Percentiles rank a stretch among this genome's conserved stretches.
Evolutionary conservation across 2,113 vertebrate species (phyloP).

Genomic region (Spea multiplicata): DNA sequence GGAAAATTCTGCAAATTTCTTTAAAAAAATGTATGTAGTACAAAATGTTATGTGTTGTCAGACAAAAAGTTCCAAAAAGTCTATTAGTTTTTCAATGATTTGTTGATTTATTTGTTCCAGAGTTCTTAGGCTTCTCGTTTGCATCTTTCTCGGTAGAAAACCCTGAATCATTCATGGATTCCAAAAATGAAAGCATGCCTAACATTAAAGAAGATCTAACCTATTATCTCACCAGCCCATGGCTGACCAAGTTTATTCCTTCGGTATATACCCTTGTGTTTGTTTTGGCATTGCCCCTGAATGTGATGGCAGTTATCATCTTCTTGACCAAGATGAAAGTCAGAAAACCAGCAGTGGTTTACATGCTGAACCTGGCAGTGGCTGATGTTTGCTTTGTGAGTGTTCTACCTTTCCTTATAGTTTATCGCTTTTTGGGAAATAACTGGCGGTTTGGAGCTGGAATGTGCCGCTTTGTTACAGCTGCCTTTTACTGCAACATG

Average conservation of each 20-base stretch:
- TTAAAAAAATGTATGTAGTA: too few species aligned
- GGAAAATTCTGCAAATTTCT: too few species aligned
- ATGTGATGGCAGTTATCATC: slow-evolving; percentile 73
- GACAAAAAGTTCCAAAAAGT: too few species aligned
- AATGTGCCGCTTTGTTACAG: slow-evolving; percentile 79
- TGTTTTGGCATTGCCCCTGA: slow-evolving; percentile 80
- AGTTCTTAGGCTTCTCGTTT: too few species aligned
- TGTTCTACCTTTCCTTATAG: slow-evolving; percentile 83
- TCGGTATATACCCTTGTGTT: slow-evolving; percentile 77
- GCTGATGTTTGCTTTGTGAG: slow-evolving; percentile 84
- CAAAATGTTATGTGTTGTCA: too few species aligned
- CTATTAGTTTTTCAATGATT: too few species aligned
- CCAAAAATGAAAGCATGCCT: too few species aligned
- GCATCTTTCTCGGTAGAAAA: too few species aligned
- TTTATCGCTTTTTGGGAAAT: slow-evolving; percentile 84
- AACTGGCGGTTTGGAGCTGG: slow-evolving; percentile 81
- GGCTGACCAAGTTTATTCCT: slow-evolving; percentile 79
- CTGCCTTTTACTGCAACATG: slow-evolving; percentile 92
- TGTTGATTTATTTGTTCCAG: too few species aligned
- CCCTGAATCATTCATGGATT: too few species aligned
- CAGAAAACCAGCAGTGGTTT: slow-evolving; percentile 83
- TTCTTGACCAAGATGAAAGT: slow-evolving; percentile 76
- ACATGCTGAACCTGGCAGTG: slow-evolving; percentile 88
- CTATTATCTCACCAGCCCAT: slow-evolving; percentile 70
- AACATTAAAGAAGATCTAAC: too few species aligned